Evolutionary conservation across 1,140 invertebrate genomes (phyloP), one percentile per base, ranked within the genome.

Genomic region (Scaptomyza montana): DNA sequence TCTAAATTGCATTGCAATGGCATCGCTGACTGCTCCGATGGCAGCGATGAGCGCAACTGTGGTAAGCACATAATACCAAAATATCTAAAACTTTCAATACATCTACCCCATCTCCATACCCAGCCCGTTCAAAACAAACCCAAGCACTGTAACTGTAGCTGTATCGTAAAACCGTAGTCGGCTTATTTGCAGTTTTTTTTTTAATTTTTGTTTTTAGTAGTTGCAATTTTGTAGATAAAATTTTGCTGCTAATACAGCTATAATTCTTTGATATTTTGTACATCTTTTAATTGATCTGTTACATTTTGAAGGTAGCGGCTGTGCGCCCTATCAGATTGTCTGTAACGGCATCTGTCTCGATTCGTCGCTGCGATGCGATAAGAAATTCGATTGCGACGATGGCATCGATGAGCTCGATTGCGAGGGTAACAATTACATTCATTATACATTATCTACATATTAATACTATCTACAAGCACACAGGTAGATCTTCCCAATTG

Each of bases 21-120:
- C 53, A 84, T 91, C 50, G 84, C 89, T 25, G 96, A 97, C 92
- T 97, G 96, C 92, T 91, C 93, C 53, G 94, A 95, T 92, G 93
- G 93, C 33, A 95, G 94, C 92, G 96, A 97, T 92, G 96, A 97
- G 92, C 91, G 92, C 55, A 89, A 93, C 76, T 95, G 95, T 81
- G 78, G 93, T 93, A 93, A 93, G 81, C 77, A 59, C 7, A 46
- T 13, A 59, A 25, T 41, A 25, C 12, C 6, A 55, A 30, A 41
- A 28, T 16, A 12, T 28, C 28, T 45, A 25, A 16, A 13, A 12
- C 12, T 28, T n/a, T 5, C 41, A 49, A 50, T 5, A 25, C 28
- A 16, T 5, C 13, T 12, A 41, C 25, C 28, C 16, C 33, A 33
- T 21, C 54, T 28, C 10, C 3, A 45, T 16, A 30, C 13, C 10